Evolutionary conservation across 2,113 vertebrate genomes (phyloP), one percentile per base, ranked within the genome.

Genomic region (Pitta sordida): DNA sequence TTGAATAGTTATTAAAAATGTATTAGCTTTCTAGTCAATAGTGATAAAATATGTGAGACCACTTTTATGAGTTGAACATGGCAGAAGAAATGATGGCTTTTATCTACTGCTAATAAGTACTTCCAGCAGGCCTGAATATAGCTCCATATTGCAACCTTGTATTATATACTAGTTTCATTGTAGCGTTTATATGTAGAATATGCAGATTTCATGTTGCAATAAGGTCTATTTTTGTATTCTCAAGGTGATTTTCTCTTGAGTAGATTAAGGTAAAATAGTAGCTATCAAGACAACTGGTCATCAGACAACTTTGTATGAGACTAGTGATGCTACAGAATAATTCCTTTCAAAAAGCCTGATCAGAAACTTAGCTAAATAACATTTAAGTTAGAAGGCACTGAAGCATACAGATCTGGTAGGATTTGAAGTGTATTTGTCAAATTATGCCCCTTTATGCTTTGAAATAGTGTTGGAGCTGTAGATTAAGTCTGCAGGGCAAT

Each of bases 121-220:
- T 58, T 56, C 24, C 24, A 69, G 10, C 0, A 4, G 39, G 18
- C 12, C 41, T 32, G 58, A 88, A 43, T 67, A 74, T 14, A 78
- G 20, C 4, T 83, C 48, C n/a, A 26, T 4, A 20, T 52, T 69
- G 9, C 18, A 92, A 70, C 81, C 75, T 68, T 81, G 7, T 79
- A 63, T 70, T 64, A 67, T 56, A 32, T 30, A 39, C n/a, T 37
- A 36, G 13, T 63, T 92, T 74, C 27, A 36, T 46, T 64, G 43
- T 74, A 71, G 85, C 81, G 48, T 81, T 95, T 95, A 90, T 65
- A n/a, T 94, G 21, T 85, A 90, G 87, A 93, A 81, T 88, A 76
- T 68, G 17, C 20, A 81, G 55, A 69, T 75, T 56, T 41, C 49
- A 41, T 78, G 19, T 59, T 65, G 24, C 77, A 87, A 79, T 87